phyloP scores from a whole-genome alignment of 2,797 vertebrate species.

The Pagetopsis macropterus region DNA sequence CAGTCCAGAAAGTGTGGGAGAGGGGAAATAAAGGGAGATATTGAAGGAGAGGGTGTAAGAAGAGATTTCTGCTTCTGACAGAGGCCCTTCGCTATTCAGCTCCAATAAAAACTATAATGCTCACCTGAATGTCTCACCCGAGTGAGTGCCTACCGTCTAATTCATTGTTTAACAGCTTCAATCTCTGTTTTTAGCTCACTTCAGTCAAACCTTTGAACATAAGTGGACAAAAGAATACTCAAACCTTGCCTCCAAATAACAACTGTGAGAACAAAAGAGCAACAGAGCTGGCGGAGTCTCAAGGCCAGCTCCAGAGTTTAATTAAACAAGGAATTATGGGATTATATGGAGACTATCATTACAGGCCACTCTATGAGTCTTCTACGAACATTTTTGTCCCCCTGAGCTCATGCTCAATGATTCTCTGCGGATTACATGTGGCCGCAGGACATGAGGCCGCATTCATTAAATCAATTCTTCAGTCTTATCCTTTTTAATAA shows the following conservation, averaged over 20 bases:
- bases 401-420: slow-evolving; percentile 84
- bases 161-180: slow-evolving; percentile 45
- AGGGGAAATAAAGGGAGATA: slow-evolving; percentile 71
- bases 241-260: slow-evolving; percentile 78
- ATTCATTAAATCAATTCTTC: slow-evolving; percentile 90
- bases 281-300: slow-evolving; percentile 83
- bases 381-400: slow-evolving; percentile 84
- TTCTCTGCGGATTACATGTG: slow-evolving; percentile 88
- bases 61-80: slow-evolving; percentile 73
- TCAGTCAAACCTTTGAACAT: slow-evolving; percentile 61
- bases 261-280: slow-evolving; percentile 83
- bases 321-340: slow-evolving; percentile 94
- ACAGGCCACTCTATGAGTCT: slow-evolving; percentile 87
- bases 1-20: slow-evolving; percentile 79
- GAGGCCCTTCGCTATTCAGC: slow-evolving; percentile 62
- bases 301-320: slow-evolving; percentile 88
- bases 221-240: slow-evolving; percentile 79
- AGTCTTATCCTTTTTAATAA: slow-evolving; percentile 85
- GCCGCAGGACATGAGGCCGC: slow-evolving; percentile 87
- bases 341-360: slow-evolving; percentile 91
- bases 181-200: slow-evolving; percentile 56
- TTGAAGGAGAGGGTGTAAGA: slow-evolving; percentile 67
- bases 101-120: slow-evolving; percentile 51
- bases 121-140: slow-evolving; percentile 67
- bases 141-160: slow-evolving; percentile 36